Evolutionary conservation across 1,140 invertebrate genomes (phyloP).

Genomic region (Drosophila erecta): DNA sequence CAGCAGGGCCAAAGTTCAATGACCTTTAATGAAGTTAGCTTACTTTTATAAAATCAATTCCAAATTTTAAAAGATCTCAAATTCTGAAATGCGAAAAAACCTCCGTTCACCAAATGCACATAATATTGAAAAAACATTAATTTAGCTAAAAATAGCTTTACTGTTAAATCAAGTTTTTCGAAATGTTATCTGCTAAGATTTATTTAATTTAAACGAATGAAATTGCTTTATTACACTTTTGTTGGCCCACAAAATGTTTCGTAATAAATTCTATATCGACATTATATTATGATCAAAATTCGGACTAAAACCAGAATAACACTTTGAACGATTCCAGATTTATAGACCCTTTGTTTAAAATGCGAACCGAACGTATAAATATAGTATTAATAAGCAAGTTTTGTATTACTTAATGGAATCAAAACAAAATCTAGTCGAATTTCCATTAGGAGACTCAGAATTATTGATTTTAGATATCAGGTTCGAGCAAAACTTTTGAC

Average conservation of each 20-base stretch:
- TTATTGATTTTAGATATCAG: conserved; percentile 48
- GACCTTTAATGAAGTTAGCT: too few relatives aligned
- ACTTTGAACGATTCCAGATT: neutral
- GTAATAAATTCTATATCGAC: neutral
- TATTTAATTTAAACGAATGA: neutral
- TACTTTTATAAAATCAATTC: too few relatives aligned
- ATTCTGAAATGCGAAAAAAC: too few relatives aligned
- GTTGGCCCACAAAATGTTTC: neutral
- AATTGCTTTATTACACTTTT: neutral
- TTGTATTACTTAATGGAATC: conserved; percentile 17
- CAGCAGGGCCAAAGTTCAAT: too few relatives aligned
- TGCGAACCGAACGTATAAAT: conserved; percentile 12
- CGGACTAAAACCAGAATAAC: neutral
- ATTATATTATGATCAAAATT: neutral
- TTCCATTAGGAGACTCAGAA: conserved; percentile 9
- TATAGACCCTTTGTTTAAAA: neutral
- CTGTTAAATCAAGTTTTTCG: neutral
- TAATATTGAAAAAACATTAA: too few relatives aligned
- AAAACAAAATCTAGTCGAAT: conserved; percentile 18
- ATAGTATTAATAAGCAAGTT: conserved; percentile 10
- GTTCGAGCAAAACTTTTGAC: conserved; percentile 26
- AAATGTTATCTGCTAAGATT: neutral
- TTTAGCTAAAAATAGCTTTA: too few relatives aligned
- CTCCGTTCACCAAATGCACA: too few relatives aligned
- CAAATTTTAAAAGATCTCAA: too few relatives aligned